Evolutionary conservation across 2,113 vertebrate genomes (phyloP), one percentile per base, ranked within the genome.

Genomic region (Peromyscus maniculatus): DNA sequence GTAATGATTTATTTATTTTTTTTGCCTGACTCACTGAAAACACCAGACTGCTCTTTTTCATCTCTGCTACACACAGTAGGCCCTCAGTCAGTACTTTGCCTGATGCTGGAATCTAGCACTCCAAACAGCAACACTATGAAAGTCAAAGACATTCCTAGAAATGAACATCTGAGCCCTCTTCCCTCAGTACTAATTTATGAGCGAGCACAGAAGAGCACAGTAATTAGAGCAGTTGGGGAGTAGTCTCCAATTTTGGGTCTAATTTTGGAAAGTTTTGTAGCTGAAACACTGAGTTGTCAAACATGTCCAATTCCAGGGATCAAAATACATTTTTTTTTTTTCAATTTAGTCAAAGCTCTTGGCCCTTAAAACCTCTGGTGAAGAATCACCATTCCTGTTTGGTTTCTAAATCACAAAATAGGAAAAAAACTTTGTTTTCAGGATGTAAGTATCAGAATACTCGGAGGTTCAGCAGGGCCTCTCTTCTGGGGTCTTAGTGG

Each of bases 361-460:
- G 91, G 86, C 88, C 89, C 24, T 33, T 67, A 87, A 95, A 97
- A 64, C 67, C 79, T 86, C 95, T 77, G 64, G 52, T 84, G 39
- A 92, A 91, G 15, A 77, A 82, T 62, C 28, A 36, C 82, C 97
- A 92, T 96, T 91, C 69, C 97, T 95, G 84, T 66, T 64, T 97
- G 64, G 31, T 67, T 97, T 74, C 72, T 95, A 96, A 97, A 97
- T 91, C 36, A 97, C 1, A 26, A 97, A 96, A 98, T 92, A 93
- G 98, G 95, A 98, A 98, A 87, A 98, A 96, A 87, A 67, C 55
- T 96, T 66, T 93, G 46, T 78, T 84, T 43, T 80, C 75, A 89
- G 43, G 59, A 98, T 64, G 89, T 91, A 93, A 95, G 89, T 57
- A 57, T 39, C 49, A 92, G 64, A 88, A 91, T 62, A 86, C 79